Base-by-base conservation (phyloP, 2,113 vertebrate species). In the Eira barbara region DNA sequence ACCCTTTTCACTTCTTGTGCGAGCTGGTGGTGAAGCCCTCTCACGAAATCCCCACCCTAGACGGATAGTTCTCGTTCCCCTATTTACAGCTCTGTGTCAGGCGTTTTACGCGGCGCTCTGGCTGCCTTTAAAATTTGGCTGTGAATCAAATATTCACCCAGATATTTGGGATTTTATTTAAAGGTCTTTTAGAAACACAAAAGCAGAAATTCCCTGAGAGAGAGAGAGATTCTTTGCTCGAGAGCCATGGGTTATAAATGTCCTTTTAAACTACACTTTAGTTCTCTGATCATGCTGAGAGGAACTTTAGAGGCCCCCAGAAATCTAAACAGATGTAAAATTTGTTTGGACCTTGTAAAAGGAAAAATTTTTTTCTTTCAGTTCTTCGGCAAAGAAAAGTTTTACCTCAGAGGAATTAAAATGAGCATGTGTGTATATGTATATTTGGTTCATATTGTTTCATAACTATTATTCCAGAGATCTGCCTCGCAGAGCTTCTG, bases 1-100 rank as follows among this genome's bases (percentile, higher is more conserved):
- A 84, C 69, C 59, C 57, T 88, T 98, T 97, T 98, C 98, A 10
- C 97, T 99, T 98, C 98, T 97, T 94, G 25, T 87, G 0, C 0
- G 90, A 94, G 79, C 52, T 96, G 73, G 10, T 61, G 71, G 63
- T 86, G 97, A 97, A 98, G 89, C 93, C 71, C 0, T 98, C 97
- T 91, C 97, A 27, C 95, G 94, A 95, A 97, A 97, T 97, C 92
- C 73, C 91, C 82, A 82, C 80, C 93, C 63, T 97, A 73, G 93
- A 89, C 92, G 89, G 78, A 89, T 15, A 74, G 78, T 96, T 94
- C 93, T 98, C 96, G 88, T 98, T 98, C 95, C 96, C 9, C 27
- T 73, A 17, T 92, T 89, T 29, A 12, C 92, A 85, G 5, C 57
- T 95, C 36, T 74, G 61, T 94, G 52, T 95, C 94, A n/a, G 11